Base-by-base conservation (phyloP, 1,140 invertebrate genomes). In the Megalonaias nervosa region DNA sequence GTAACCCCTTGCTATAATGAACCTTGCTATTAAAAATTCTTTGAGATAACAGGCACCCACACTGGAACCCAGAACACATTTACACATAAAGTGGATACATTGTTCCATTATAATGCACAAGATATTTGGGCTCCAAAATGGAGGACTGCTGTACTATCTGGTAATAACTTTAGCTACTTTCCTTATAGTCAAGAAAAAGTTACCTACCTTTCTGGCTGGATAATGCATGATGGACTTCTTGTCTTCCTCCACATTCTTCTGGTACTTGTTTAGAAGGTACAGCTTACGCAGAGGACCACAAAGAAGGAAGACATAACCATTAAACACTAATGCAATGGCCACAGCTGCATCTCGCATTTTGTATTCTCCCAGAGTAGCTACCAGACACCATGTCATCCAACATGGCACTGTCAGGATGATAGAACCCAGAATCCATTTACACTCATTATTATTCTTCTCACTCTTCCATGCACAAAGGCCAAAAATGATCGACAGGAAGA, bases 311-410 rank as follows among this genome's bases (percentile, higher is more conserved):
- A 89, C 79, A 2, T 85, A 85, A 57, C 89, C 90, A 81, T 88
- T 89, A 31, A 90, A 75, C 58, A 91, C 75, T 67, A 91, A 86
- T 38, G 89, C 90, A 26, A 90, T 82, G 13, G 87, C 85, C 14
- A 90, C 89, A 11, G 90, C 87, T n/a, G 85, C 82, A 77, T 91
- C 89, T 14, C 90, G 69, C 62, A 87, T 85, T 70, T 85, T 82
- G 58, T 88, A 79, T 9, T 87, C 86, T 16, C 88, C 85, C 23
- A 91, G 81, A 12, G 85, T 86, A 11, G 90, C 86, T 12, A 91
- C 87, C 9, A 91, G 76, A n/a, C 89, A 89, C 91, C 92, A 92
- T 3, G 90, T 84, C 12, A 91, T 77, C 91, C 91, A 92, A n/a
- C 86, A 81, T 13, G 89, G 84, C 16, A 89, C 86, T 17, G 86